phyloP scores from a whole-genome alignment of 1,140 invertebrate genomes.

The Tetramorium simillimum region DNA sequence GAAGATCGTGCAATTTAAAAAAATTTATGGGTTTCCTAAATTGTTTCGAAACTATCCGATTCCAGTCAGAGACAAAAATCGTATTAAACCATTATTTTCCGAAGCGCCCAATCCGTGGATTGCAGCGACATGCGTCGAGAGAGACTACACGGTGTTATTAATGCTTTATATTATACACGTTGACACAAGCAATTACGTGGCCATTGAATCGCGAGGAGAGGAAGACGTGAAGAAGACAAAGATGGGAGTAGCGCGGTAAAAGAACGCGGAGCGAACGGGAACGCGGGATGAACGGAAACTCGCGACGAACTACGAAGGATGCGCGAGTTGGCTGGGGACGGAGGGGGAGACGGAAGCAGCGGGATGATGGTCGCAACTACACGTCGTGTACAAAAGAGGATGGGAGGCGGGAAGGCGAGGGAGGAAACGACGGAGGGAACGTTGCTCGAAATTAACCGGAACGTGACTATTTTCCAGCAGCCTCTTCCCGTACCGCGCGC shows the following conservation, averaged over 20 bases:
- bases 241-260: slow-evolving; percentile 31
- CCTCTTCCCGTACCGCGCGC: slow-evolving; percentile 27
- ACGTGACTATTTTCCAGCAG: slow-evolving; percentile 72
- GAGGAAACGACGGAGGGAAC: slow-evolving; percentile 18
- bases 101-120: not conserved
- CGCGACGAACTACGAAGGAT: slow-evolving; percentile 4
- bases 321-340: not conserved
- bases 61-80: not conserved
- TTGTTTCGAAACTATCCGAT: not conserved
- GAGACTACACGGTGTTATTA: not conserved
- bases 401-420: not conserved
- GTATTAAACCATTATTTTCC: not conserved
- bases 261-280: not conserved
- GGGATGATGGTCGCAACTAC: slow-evolving; percentile 18
- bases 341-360: slow-evolving; percentile 17
- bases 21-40: not conserved
- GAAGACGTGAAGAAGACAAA: slow-evolving; percentile 51
- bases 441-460: slow-evolving; percentile 74
- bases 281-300: slow-evolving; percentile 10
- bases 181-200: slow-evolving; percentile 81
- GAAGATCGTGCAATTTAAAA: not conserved
- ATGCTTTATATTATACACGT: slow-evolving; percentile 40
- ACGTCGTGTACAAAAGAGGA: slow-evolving; percentile 40
- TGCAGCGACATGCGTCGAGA: not conserved
- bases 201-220: slow-evolving; percentile 77